Base-by-base conservation (phyloP, 2,113 vertebrate species). In the Tychaedon coryphoeus region DNA sequence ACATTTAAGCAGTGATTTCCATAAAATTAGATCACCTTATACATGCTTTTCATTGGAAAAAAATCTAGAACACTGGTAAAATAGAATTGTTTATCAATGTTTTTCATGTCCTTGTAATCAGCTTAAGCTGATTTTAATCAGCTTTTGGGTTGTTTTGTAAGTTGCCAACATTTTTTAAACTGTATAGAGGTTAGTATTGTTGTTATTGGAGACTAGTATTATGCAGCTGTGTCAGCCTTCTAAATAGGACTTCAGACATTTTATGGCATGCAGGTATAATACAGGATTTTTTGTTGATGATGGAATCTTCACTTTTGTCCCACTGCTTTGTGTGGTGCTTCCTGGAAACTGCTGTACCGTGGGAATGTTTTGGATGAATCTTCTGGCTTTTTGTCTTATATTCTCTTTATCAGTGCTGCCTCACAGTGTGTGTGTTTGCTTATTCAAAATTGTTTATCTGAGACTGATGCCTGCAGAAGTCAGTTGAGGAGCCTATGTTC, bases 331-430 rank as follows among this genome's bases (percentile, higher is more conserved):
- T 51, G 50, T 53, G 36, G 9, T 43, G 7, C 38, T 88, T 83
- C 33, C 47, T 70, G 36, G 58, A 66, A 86, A 29, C 12, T 29
- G 22, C 47, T 0, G 0, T 66, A 66, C 60, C 0, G 1, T 82
- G 77, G 57, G 61, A 90, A 50, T 60, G 28, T 62, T 70, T 60
- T 58, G 28, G 28, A 67, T 2, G 22, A 69, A 22, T 25, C 43
- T 81, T 50, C 28, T 54, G 69, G 24, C 12, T 31, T 84, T 38
- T 77, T 2, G 5, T 57, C 38, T 54, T 57, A 29, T 58, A 28
- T 57, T 86, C 20, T 87, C 16, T 57, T 67, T 83, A 40, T 76
- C 40, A 43, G 12, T 54, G 36, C 50, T 65, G 12, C 79, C 33
- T 70, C 79, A 36, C 6, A 51, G 6, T 45, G 19, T 64, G 6